Evolutionary conservation across 2,797 vertebrate species (phyloP).

Genomic region (Pseudomugil tenellus): DNA sequence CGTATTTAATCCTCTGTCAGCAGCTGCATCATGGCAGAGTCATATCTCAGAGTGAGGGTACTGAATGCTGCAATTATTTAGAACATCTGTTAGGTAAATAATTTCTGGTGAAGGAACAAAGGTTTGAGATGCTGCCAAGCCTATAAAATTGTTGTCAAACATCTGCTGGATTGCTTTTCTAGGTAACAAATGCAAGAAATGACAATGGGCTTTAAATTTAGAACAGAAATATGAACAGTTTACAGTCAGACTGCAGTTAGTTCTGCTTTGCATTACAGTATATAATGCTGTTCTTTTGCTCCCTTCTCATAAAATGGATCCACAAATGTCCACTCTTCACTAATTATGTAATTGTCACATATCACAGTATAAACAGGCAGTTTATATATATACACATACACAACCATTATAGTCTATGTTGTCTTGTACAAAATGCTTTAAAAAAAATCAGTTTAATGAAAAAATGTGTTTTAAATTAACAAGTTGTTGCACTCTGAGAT

Average conservation of each 20-base stretch:
- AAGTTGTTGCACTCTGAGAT: too few species aligned
- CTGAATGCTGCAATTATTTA: constrained; percentile 66
- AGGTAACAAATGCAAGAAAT: background rate
- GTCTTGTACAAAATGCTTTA: too few species aligned
- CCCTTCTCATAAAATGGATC: background rate
- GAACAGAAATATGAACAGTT: background rate
- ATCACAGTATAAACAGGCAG: too few species aligned
- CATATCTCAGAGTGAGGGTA: constrained; percentile 55
- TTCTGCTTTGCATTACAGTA: background rate
- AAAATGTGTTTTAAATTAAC: too few species aligned
- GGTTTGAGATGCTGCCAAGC: constrained; percentile 47
- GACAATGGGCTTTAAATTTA: background rate
- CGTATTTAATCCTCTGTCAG: constrained; percentile 35
- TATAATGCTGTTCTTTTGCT: background rate
- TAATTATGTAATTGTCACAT: background rate
- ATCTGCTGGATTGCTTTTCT: constrained; percentile 42
- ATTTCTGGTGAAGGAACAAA: constrained; percentile 41
- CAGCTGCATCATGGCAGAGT: constrained; percentile 50
- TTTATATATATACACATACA: too few species aligned
- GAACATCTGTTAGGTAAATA: constrained; percentile 67
- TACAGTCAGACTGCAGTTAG: background rate
- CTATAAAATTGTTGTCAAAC: constrained; percentile 53
- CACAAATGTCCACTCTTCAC: background rate
- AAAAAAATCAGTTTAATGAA: too few species aligned
- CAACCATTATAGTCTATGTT: too few species aligned